These are phyloP conservation scores for Eledona agricola DNA, from an alignment of 2,888 invertebrate species.

Conservation along the genomic window DNA sequence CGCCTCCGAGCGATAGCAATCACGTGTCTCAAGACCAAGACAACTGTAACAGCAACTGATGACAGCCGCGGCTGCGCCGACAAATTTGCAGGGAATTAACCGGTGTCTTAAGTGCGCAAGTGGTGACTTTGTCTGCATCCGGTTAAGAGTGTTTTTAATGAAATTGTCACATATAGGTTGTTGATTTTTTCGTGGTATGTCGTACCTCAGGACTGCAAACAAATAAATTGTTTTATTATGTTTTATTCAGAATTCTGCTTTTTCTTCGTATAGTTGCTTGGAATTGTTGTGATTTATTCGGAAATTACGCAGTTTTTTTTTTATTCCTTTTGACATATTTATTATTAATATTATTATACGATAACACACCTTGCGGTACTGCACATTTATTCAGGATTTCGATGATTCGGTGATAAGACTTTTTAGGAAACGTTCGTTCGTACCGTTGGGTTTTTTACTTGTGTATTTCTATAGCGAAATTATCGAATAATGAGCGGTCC, in stretches of 20 bases:
- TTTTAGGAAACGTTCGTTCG: slow-evolving; percentile 45
- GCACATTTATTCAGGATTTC: slow-evolving; percentile 27
- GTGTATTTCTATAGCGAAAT: slow-evolving; percentile 44
- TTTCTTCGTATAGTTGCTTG: slow-evolving; percentile 26
- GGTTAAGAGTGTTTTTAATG: slow-evolving; percentile 39
- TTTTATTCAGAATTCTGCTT: slow-evolving; percentile 31
- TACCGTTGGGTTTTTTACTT: slow-evolving; percentile 50
- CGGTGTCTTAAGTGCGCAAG: slow-evolving; percentile 45
- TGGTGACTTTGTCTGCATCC: slow-evolving; percentile 33
- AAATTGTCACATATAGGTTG: slow-evolving; percentile 37
- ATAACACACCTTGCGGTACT: slow-evolving; percentile 23
- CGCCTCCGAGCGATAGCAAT: slow-evolving; percentile 47
- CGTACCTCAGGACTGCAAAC: slow-evolving; percentile 45
- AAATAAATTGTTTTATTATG: slow-evolving; percentile 45
- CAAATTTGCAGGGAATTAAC: slow-evolving; percentile 39
- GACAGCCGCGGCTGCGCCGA: slow-evolving; percentile 33
- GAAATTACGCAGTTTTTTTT: slow-evolving; percentile 10
- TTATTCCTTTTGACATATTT: slow-evolving; percentile 27
- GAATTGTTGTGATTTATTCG: slow-evolving; percentile 22
- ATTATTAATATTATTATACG: too few species aligned
- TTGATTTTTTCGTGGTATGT: slow-evolving; percentile 40
- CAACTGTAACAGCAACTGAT: slow-evolving; percentile 58
- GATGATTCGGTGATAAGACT: slow-evolving; percentile 48
- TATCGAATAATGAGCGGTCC: slow-evolving; percentile 20
- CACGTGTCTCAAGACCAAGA: slow-evolving; percentile 54